phyloP scores from a whole-genome alignment of 1,140 invertebrate species.

The Chelonus insularis region DNA sequence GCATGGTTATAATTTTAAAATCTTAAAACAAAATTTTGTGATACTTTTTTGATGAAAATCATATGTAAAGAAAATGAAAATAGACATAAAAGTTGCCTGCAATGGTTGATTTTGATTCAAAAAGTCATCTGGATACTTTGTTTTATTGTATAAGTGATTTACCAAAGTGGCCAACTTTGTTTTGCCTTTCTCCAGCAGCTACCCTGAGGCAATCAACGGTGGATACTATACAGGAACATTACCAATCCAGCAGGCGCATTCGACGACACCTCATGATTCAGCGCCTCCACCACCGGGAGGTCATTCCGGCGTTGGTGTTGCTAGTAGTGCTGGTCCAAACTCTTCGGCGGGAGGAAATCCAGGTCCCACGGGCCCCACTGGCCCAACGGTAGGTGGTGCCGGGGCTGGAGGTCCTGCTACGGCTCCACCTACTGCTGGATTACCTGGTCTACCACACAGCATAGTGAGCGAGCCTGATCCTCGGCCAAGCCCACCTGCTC shows the following conservation, averaged over 20 bases:
- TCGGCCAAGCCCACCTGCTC: conserved; percentile 57
- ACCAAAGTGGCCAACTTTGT: conserved; percentile 49
- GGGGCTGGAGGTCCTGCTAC: conserved; percentile 45
- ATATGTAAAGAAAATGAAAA: conserved; percentile 33
- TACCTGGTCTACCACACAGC: conserved; percentile 58
- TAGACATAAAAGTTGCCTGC: conserved; percentile 26
- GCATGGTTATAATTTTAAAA: too few relatives aligned
- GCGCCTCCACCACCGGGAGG: conserved; percentile 64
- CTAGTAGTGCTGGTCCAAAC: conserved; percentile 49
- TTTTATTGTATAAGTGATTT: conserved; percentile 32
- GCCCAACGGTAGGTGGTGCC: conserved; percentile 47
- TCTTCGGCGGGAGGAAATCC: conserved; percentile 44
- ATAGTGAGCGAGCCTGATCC: conserved; percentile 59
- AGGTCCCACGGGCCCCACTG: conserved; percentile 42
- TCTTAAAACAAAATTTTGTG: too few relatives aligned
- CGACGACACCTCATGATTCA: conserved; percentile 74
- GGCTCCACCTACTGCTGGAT: conserved; percentile 49
- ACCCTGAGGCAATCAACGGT: conserved; percentile 70
- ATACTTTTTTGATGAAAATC: conserved; percentile 20
- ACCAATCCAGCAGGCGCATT: conserved; percentile 74
- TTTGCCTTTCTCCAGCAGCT: conserved; percentile 59
- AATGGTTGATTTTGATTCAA: not conserved
- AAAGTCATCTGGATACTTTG: conserved; percentile 37
- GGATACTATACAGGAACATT: conserved; percentile 72
- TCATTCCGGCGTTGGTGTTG: conserved; percentile 54